Conservation (phyloP, 2,113 vertebrate genomes). For the Phoxinus phoxinus region DNA sequence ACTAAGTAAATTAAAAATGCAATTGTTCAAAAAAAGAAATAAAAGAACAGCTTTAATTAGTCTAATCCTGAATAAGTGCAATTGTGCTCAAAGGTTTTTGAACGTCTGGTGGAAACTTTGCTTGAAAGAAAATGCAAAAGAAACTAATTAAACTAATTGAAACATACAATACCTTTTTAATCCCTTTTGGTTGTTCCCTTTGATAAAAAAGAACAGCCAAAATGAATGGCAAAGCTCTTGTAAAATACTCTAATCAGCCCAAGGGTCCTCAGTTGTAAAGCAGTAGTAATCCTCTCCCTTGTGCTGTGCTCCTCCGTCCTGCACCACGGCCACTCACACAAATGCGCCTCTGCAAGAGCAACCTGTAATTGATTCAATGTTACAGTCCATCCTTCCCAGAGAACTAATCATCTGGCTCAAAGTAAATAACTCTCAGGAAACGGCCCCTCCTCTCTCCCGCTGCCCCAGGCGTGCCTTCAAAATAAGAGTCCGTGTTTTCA, state of each 20-base stretch:
- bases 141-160: conserved; percentile 51
- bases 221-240: conserved; percentile 57
- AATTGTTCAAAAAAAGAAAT: neutral
- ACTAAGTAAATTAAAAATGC: neutral
- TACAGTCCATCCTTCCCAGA: conserved; percentile 89
- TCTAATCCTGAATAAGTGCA: neutral
- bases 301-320: conserved; percentile 73
- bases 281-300: conserved; percentile 73
- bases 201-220: conserved; percentile 70
- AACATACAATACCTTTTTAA: conserved; percentile 68
- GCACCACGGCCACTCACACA: conserved; percentile 75
- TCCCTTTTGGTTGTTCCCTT: conserved; percentile 62
- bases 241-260: conserved; percentile 63
- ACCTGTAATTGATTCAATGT: conserved; percentile 94
- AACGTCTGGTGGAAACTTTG: neutral
- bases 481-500: conserved; percentile 80
- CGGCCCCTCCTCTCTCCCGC: conserved; percentile 71
- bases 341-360: conserved; percentile 81
- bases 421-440: conserved; percentile 98
- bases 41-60: neutral
- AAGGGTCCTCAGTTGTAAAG: conserved; percentile 64
- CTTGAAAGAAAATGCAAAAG: conserved; percentile 22
- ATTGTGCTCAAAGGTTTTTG: conserved; percentile 7
- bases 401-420: conserved; percentile 91
- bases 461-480: conserved; percentile 74